A percentile compares a stretch with the other conserved stretches of the same genome.
Evolutionary conservation across 2,797 vertebrate genomes (phyloP).

Genomic region (Anguilla pacifica): DNA sequence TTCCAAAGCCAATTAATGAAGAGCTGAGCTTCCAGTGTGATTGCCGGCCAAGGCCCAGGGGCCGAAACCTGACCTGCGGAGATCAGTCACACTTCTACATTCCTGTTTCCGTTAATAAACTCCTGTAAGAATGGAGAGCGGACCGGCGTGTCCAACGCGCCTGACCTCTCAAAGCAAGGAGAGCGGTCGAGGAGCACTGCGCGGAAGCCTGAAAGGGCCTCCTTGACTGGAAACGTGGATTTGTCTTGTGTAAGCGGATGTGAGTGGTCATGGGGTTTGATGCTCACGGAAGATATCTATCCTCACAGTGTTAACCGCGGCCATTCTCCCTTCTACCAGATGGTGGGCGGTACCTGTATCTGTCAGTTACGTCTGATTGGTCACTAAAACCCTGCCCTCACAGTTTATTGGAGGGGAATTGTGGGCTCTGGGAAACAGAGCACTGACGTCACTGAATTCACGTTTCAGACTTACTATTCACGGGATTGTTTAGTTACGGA

Average conservation of each 20-base stretch:
- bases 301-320: too few species aligned
- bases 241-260: background rate
- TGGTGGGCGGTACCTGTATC: too few species aligned
- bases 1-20: background rate
- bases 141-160: background rate
- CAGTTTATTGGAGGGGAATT: background rate
- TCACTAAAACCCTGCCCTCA: background rate
- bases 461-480: too few species aligned
- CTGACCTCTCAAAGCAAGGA: too few species aligned
- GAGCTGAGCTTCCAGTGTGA: background rate
- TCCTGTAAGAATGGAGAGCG: background rate
- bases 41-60: background rate
- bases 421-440: too few species aligned
- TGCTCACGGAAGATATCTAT: too few species aligned
- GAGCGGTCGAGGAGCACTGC: too few species aligned
- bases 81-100: background rate
- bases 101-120: background rate
- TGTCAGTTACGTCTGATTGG: background rate
- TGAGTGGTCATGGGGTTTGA: too few species aligned
- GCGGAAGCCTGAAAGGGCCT: too few species aligned
- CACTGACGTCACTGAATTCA: too few species aligned
- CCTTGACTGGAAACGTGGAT: background rate
- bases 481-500: too few species aligned
- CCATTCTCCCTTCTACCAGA: too few species aligned
- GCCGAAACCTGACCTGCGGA: background rate